Evolutionary conservation across 2,113 vertebrate genomes (phyloP), one percentile per base, ranked within the genome.

Genomic region (Columba livia): DNA sequence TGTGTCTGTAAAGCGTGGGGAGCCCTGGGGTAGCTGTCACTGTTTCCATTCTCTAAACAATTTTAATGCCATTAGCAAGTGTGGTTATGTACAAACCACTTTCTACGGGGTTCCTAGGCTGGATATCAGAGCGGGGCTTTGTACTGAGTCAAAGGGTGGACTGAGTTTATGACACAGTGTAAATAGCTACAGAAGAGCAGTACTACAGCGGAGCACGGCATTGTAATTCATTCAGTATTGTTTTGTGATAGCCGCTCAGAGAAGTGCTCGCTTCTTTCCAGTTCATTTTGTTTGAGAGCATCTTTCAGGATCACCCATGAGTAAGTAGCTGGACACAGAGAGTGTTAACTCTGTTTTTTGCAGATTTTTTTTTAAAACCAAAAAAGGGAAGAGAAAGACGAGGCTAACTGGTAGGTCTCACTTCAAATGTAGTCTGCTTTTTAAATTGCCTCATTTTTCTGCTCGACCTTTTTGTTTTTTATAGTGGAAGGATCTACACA

Each of bases 81-180:
- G 73, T 83, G 66, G 92, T 97, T 87, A 66, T 83, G 53, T 89
- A 93, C 79, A 91, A 77, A 92, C 87, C 26, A 38, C 93, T 89
- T 93, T 97, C 94, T 89, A 93, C 89, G 95, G 89, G 93, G 78
- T 96, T 97, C 89, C 85, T 72, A 60, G 53, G 42, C 47, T 89
- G 89, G 83, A 34, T 73, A 78, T 74, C 56, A 72, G 89, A 93
- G 84, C 67, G 50, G 92, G 77, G 79, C 91, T 93, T 98, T 94
- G 67, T 94, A 34, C 28, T 81, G 84, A 96, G 85, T 90, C 95
- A 96, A 90, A 95, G 88, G 85, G 91, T 83, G 91, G 91, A 69
- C 87, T 94, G 93, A 93, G 87, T 95, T 97, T 96, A 91, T 89
- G 95, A 85, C 88, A 95, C 85, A 85, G 88, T 90, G 77, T 89